Base-by-base conservation (phyloP, 1,140 invertebrate species). In the Temnothorax longispinosus region DNA sequence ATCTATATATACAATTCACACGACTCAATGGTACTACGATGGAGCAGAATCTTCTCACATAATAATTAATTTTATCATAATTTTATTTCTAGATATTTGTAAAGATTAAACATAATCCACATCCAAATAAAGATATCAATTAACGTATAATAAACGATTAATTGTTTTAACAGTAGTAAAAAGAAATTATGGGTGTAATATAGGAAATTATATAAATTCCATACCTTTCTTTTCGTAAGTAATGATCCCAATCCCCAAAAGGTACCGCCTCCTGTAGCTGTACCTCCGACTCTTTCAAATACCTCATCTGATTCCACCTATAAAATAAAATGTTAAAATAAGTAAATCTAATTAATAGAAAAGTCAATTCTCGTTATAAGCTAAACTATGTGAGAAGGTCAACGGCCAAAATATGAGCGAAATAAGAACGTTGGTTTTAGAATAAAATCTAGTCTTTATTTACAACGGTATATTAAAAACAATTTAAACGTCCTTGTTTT, bases 191-290 rank as follows among this genome's bases (percentile, higher is more conserved):
- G 32, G 15, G 11, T 35, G 5, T 62, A 67, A 67, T 81, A 7
- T 27, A 58, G 58, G 11, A 74, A 44, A 74, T 60, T 60, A 50
- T 35, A 67, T 35, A 87, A 72, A 67, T 32, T 21, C 81, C 69
- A 89, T 93, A 97, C 97, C 94, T 96, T 97, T 35, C 96, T 97
- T 94, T 96, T 96, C 2, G 97, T 98, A 0, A 98, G 94, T 13
- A 98, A 94, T 8, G 96, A 96, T n/a, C 97, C 97, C 38, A 98
- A 93, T 47, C 97, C 97, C 97, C 97, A 98, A 94, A 98, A 98
- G 52, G 97, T 97, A 21, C 97, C 97, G 47, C 97, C 97, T 80
- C 97, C 97, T 77, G 97, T 97, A 15, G 97, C 97, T 58, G 97
- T 97, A 18, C 97, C 97, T 56, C 97, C 97, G 85, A 98, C 96